Evolutionary conservation across 2,797 vertebrate genomes (phyloP), one percentile per base, ranked within the genome.

Genomic region (Ctenopoma kingsleyae): DNA sequence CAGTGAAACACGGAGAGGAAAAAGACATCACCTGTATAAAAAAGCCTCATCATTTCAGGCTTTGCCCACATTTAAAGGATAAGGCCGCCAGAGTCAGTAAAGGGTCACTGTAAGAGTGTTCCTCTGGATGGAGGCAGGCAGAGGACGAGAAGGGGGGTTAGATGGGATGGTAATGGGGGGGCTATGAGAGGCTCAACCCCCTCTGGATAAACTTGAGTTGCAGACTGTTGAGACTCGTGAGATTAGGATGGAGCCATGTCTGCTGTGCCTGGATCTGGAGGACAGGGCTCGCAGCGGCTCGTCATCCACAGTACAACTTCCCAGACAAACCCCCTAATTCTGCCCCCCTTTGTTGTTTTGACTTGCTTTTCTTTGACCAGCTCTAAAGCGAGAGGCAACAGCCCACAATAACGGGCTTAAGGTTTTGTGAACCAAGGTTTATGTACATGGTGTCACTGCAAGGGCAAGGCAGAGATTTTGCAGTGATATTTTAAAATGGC

Each of bases 371-470:
- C 88, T 91, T 78, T 85, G 86, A 83, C 63, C 78, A 89, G 86
- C 89, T 89, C 89, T 91, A 79, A 92, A 90, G 85, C 74, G 52
- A 72, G 83, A 84, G 68, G 64, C 76, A 83, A 30, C 64, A 40
- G 49, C 49, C 66, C 38, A 32, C 77, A 86, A 87, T 82, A 81
- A 94, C 67, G 71, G 75, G 76, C 69, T 89, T 82, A 81, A 49
- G 61, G 78, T 68, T 83, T 82, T 75, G 71, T 80, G 63, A 67
- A 41, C 88, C 87, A 62, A 89, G 83, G 89, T 93, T 95, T 91
- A 91, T 90, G 89, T 91, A 89, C 88, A 90, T 90, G 89, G 92
- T 90, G 88, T 90, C 89, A 90, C 83, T 88, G 90, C 83, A 90
- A 94, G 92, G 91, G 83, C 89, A 92, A 90, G 84, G 78, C 90